Evolutionary conservation across 2,113 vertebrate species (phyloP), one percentile per base, ranked within the genome.

Genomic region (Sinocyclocheilus rhinocerous): DNA sequence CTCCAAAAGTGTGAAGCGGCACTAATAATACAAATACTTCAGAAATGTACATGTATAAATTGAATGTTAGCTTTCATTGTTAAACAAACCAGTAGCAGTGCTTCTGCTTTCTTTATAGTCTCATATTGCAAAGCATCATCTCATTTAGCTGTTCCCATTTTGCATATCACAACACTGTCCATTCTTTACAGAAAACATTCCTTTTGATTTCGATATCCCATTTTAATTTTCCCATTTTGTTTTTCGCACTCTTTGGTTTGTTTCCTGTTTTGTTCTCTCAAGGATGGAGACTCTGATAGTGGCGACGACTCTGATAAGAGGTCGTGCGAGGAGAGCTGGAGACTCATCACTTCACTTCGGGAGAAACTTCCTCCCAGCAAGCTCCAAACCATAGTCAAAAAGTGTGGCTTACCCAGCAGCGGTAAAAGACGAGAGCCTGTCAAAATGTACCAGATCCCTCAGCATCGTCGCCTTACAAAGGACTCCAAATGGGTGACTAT

Each of bases 231-330:
- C 91, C 90, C 93, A 93, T 95, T 94, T 92, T 95, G 81, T 86
- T 87, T 87, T 85, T 80, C 87, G 93, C 93, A 94, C 70, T 95
- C 95, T 97, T 97, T 94, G 96, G 95, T 96, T 97, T 96, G 95
- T 96, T 94, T 96, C 97, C 96, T 97, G 94, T 95, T 97, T 88
- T 97, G 96, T 97, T 98, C 96, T 96, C 96, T 98, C 93, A 99
- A 99, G 98, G 98, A 99, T 92, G 98, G 97, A 94, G 98, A 99
- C 95, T 99, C 98, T 96, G 98, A 99, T 97, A 99, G 98, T 97
- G 98, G 98, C 90, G 98, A 99, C 95, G 98, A 99, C 96, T 99
- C 98, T 93, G 98, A 99, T 97, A 99, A 98, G 97, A 96, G 98
- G 92, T 99, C 98, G 91, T 99, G 98, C 87, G 98, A 99, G 92